Percentiles rank a stretch among this genome's conserved stretches.
These are phyloP conservation scores for Hylia prasina DNA, from an alignment of 2,113 vertebrate species.

Conservation along the genomic window DNA sequence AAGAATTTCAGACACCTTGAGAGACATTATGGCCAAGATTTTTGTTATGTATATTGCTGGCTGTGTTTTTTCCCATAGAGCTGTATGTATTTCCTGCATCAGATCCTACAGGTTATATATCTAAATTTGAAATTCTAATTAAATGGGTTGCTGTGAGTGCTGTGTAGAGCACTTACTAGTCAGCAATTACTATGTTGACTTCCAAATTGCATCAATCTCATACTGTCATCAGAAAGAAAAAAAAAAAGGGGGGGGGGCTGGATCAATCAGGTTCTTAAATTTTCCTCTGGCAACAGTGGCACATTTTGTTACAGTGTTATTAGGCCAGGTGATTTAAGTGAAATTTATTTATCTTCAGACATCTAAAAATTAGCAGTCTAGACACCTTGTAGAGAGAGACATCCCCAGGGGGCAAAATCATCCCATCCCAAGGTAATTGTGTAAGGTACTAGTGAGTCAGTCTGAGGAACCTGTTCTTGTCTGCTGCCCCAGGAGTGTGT, in stretches of 20 bases:
- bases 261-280: neutral
- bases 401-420: neutral
- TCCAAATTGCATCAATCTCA: neutral
- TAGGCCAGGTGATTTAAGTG: neutral
- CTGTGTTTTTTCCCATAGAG: neutral
- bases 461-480: neutral
- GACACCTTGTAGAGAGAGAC: neutral
- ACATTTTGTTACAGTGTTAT: neutral
- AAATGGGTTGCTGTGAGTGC: neutral
- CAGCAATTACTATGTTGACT: neutral
- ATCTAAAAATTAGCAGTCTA: conserved; percentile 18
- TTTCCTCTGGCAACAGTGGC: neutral
- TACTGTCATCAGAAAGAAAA: neutral
- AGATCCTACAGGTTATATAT: neutral
- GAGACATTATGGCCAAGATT: neutral
- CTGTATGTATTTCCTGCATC: neutral
- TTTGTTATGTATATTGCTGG: neutral
- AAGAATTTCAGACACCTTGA: neutral
- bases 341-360: conserved; percentile 20
- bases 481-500: neutral
- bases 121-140: neutral
- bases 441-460: neutral
- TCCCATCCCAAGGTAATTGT: neutral
- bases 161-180: no score
- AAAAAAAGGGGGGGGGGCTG: neutral